These are phyloP conservation scores for Carcharodon carcharias DNA, from an alignment of 2,797 vertebrate species.

Conservation along the genomic window DNA sequence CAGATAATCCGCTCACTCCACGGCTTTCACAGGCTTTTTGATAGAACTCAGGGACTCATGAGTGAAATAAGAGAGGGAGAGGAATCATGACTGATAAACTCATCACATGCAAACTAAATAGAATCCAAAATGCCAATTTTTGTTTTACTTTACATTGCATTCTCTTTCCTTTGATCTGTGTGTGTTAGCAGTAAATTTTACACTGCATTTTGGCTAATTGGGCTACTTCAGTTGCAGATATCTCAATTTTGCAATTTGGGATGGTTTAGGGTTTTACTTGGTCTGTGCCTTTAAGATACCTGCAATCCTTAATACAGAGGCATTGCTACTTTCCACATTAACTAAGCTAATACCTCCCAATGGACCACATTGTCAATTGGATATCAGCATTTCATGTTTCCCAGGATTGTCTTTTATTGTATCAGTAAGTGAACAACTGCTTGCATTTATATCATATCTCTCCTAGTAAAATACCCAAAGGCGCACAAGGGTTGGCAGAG, in stretches of 20 bases:
- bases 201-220: not conserved
- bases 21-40: constrained; percentile 11
- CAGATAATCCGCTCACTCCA: constrained; percentile 27
- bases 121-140: not conserved
- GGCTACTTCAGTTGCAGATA: not conserved
- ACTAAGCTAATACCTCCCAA: not conserved
- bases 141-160: not conserved
- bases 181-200: not conserved
- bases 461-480: not conserved
- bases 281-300: not conserved
- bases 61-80: constrained; percentile 10
- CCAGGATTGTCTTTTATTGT: not conserved
- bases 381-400: not conserved
- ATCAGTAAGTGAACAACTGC: not conserved
- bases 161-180: not conserved
- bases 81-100: constrained; percentile 23
- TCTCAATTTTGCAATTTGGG: not conserved
- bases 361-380: not conserved
- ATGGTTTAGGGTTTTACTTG: not conserved
- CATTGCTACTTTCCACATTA: not conserved
- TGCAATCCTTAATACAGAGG: not conserved
- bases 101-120: not conserved
- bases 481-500: not conserved
- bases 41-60: not conserved
- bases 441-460: not conserved